Conservation (phyloP, 2,113 vertebrate genomes). For the Rousettus leschenaultii region DNA sequence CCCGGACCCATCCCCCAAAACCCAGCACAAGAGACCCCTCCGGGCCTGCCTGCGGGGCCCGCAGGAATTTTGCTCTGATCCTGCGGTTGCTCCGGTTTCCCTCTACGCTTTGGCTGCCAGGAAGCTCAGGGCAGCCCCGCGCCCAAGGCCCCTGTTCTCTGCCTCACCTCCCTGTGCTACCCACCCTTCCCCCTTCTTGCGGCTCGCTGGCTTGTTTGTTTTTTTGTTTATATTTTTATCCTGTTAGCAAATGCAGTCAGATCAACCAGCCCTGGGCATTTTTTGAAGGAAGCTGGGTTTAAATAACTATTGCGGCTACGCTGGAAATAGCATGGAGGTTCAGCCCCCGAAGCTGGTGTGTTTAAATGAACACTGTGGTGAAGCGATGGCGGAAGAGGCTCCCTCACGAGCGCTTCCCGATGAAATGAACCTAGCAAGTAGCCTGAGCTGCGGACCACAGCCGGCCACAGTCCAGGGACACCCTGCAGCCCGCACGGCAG, state of each 20-base stretch:
- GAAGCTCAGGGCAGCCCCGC: background rate
- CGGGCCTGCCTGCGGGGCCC: background rate
- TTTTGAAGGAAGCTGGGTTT: background rate
- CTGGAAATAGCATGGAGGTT: background rate
- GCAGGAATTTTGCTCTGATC: background rate
- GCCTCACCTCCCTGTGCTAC: background rate
- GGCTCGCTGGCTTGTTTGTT: too few relatives aligned
- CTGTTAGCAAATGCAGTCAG: rapidly evolving
- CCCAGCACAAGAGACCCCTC: background rate
- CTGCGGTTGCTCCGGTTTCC: slow-evolving; percentile 16
- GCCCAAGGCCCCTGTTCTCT: background rate
- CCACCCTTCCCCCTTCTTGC: rapidly evolving
- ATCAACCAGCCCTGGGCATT: background rate
- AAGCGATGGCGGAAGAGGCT: background rate
- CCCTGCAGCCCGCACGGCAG: rapidly evolving
- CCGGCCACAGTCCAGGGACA: background rate
- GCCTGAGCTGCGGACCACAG: rapidly evolving
- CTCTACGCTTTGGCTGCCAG: background rate
- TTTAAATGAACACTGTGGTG: background rate
- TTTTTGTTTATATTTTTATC: background rate
- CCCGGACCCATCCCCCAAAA: rapidly evolving
- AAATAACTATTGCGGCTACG: background rate
- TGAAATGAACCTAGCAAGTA: background rate
- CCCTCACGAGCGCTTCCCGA: background rate
- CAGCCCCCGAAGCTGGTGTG: background rate